Base-by-base conservation (phyloP, 2,888 invertebrate genomes). In the Thecocarcelia acutangulata region DNA sequence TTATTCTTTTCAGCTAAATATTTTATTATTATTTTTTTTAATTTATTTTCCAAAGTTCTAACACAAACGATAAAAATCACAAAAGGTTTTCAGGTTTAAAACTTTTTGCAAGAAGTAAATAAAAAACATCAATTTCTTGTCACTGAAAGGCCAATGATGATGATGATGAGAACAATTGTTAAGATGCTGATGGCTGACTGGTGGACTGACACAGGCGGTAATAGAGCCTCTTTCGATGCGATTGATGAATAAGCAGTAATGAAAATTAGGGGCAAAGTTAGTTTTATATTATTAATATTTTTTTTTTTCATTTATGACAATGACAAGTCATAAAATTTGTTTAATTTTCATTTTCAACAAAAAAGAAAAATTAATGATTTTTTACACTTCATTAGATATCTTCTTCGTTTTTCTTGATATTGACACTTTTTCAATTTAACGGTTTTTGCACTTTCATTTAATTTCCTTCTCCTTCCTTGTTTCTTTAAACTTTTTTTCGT, bases 311-410 rank as follows among this genome's bases (percentile, higher is more conserved):
- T 8, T 33, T 33, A 33, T 50, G 3, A 50, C 9, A 78, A 72
- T 78, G 78, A 72, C 78, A 66, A 52, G 42, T 37, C 59, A 19
- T 50, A 70, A 46, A 59, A 46, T 63, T 37, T 42, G 15, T 56
- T 59, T 33, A 9, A 9, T 33, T 33, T 33, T 33, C 6, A 28
- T 28, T 28, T 28, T 28, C 6, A 3, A 28, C 28, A 28, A 28
- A 28, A 56, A 40, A 19, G 12, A 56, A 33, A 37, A 37, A 33
- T 37, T 33, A 17, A 54, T n/a, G 13, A 52, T 64, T 48, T 56
- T 64, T 12, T 19, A 2, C 3, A 50, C 64, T 40, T 48, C 19
- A 28, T 40, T 44, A 28, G 12, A 11, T 0, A 28, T 28, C n/a
- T 33, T 19, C 1, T 1, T 37, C 50, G 33, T 28, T 17, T 68